phyloP scores from a whole-genome alignment of 2,888 invertebrate species.

The Tachina fera region DNA sequence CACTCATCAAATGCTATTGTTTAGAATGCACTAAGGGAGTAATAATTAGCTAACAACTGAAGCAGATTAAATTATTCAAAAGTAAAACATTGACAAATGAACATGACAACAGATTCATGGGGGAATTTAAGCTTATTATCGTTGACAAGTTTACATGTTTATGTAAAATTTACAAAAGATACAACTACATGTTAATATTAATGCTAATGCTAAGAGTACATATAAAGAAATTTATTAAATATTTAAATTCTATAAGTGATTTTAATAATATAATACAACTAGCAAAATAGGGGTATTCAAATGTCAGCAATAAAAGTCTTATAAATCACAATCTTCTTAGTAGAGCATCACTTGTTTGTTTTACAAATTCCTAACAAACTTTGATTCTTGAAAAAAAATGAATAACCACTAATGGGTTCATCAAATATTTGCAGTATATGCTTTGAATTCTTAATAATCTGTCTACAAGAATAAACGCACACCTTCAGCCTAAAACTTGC shows the following conservation, averaged over 20 bases:
- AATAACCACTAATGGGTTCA: slow-evolving; percentile 39
- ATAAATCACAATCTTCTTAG: background rate
- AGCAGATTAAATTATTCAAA: slow-evolving; percentile 66
- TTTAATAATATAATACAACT: background rate
- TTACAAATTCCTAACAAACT: background rate
- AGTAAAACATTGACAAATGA: slow-evolving; percentile 56
- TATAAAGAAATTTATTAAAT: too few relatives aligned
- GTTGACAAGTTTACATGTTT: slow-evolving; percentile 39
- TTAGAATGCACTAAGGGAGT: slow-evolving; percentile 38
- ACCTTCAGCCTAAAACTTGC: background rate
- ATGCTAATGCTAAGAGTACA: too few relatives aligned
- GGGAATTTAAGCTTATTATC: slow-evolving; percentile 63
- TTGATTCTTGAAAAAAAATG: background rate
- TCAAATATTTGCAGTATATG: slow-evolving; percentile 45
- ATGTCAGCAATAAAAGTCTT: background rate
- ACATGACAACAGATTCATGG: slow-evolving; percentile 57
- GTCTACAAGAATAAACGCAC: background rate
- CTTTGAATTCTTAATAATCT: slow-evolving; percentile 49
- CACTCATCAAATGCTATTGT: background rate
- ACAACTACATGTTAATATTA: background rate
- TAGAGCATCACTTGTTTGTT: background rate
- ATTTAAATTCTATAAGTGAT: too few relatives aligned
- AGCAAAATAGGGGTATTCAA: too few relatives aligned
- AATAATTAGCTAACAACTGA: slow-evolving; percentile 63
- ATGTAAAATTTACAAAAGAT: background rate